Evolutionary conservation across 2,888 invertebrate species (phyloP).

Genomic region (Abscondita cerata): DNA sequence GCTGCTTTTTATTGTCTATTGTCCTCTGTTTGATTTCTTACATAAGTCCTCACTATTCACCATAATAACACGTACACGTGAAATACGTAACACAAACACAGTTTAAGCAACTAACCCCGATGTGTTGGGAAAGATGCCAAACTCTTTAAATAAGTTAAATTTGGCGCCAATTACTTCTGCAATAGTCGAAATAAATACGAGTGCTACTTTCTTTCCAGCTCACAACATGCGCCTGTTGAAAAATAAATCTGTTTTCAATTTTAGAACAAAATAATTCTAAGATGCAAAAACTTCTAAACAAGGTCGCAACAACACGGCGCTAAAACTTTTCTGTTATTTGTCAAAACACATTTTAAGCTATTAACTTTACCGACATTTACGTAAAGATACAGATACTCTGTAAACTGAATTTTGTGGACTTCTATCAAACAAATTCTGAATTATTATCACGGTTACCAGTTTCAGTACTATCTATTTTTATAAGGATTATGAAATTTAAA

Average conservation of each 20-base stretch:
- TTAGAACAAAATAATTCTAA: not conserved
- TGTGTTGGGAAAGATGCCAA: not conserved
- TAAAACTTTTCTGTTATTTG: too few relatives aligned
- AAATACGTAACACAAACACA: not conserved
- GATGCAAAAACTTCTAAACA: not conserved
- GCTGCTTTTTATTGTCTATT: constrained; percentile 1
- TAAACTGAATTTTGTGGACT: too few relatives aligned
- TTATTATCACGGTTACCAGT: too few relatives aligned
- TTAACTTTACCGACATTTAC: too few relatives aligned
- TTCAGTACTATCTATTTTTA: too few relatives aligned
- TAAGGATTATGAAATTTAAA: too few relatives aligned
- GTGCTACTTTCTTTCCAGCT: not conserved
- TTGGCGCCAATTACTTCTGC: not conserved
- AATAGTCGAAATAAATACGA: not conserved
- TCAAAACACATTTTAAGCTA: too few relatives aligned
- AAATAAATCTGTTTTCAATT: not conserved
- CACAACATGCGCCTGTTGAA: not conserved
- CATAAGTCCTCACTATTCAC: too few relatives aligned
- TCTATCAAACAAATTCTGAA: too few relatives aligned
- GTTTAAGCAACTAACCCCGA: not conserved
- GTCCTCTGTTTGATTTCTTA: not conserved
- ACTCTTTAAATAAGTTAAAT: not conserved
- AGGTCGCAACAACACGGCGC: not conserved
- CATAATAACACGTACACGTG: not conserved
- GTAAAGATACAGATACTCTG: too few relatives aligned